Percentiles rank a stretch among this genome's conserved stretches.
These are phyloP conservation scores for Pristionchus japonicus DNA, from an alignment of 2,888 invertebrate species.

Conservation along the genomic window DNA sequence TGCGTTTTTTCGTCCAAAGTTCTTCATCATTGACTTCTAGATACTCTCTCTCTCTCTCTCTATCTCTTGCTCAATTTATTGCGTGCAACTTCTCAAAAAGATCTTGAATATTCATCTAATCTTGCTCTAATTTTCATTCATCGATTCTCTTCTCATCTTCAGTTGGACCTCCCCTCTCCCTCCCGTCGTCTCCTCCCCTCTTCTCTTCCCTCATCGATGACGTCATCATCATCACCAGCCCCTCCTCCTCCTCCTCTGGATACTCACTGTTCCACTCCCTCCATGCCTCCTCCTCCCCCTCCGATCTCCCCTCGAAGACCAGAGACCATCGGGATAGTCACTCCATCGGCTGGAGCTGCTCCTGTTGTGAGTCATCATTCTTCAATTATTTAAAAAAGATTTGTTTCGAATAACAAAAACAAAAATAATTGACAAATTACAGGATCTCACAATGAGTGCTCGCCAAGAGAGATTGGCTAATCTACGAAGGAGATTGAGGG, in stretches of 20 bases:
- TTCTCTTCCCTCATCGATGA: neutral
- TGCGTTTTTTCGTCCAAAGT: neutral
- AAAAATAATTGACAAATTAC: neutral
- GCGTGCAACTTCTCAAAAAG: neutral
- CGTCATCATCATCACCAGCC: constrained; percentile 18
- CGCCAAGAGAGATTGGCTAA: constrained; percentile 57
- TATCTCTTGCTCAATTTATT: neutral
- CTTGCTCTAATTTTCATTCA: neutral
- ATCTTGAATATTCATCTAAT: neutral
- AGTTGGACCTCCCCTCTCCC: constrained; percentile 21
- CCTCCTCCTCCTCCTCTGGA: neutral
- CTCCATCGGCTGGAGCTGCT: neutral
- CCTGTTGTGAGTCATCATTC: neutral
- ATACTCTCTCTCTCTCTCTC: too few species aligned
- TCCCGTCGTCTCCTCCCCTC: neutral
- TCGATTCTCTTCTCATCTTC: neutral
- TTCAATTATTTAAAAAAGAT: neutral
- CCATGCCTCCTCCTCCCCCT: constrained; percentile 18
- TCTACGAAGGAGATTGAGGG: constrained; percentile 58
- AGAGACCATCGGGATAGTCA: neutral
- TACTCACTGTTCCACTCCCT: neutral
- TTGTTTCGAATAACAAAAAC: neutral
- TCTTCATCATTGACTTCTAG: neutral
- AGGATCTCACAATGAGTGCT: constrained; percentile 47
- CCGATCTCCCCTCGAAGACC: neutral